Percentiles rank a stretch among this genome's conserved stretches.
Evolutionary conservation across 2,113 vertebrate genomes (phyloP).

Genomic region (Gallinago media): DNA sequence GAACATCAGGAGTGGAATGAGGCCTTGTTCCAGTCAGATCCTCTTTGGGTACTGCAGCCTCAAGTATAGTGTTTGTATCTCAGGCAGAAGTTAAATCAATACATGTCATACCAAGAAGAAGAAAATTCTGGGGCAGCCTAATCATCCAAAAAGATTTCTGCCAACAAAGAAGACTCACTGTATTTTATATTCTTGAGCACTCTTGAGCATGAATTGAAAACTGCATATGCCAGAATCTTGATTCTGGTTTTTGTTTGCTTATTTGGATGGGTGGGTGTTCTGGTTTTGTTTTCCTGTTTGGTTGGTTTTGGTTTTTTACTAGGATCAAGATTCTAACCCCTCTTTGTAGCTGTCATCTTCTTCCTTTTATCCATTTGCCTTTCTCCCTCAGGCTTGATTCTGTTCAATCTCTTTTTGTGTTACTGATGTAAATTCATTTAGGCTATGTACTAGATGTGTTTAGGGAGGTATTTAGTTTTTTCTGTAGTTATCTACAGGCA

Average conservation of each 20-base stretch:
- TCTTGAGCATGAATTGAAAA: background rate
- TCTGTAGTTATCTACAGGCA: background rate
- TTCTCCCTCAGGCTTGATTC: background rate
- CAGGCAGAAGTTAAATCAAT: background rate
- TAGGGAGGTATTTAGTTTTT: background rate
- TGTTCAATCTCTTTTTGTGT: background rate
- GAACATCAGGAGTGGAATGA: background rate
- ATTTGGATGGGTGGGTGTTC: background rate
- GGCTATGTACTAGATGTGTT: background rate
- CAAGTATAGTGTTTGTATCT: accelerated
- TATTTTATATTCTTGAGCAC: background rate
- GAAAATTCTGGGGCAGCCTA: background rate
- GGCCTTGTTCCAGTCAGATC: background rate
- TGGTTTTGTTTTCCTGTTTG: background rate
- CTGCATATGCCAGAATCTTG: background rate
- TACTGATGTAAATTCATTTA: background rate
- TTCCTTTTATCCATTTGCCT: background rate
- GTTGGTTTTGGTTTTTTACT: background rate
- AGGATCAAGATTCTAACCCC: background rate
- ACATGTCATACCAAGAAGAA: background rate
- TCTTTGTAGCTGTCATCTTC: background rate
- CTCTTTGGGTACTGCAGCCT: background rate
- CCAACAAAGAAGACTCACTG: background rate
- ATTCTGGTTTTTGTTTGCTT: background rate
- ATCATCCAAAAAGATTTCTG: background rate